Evolutionary conservation across 2,888 invertebrate genomes (phyloP), one percentile per base, ranked within the genome.

Genomic region (Eupithecia exiguata): DNA sequence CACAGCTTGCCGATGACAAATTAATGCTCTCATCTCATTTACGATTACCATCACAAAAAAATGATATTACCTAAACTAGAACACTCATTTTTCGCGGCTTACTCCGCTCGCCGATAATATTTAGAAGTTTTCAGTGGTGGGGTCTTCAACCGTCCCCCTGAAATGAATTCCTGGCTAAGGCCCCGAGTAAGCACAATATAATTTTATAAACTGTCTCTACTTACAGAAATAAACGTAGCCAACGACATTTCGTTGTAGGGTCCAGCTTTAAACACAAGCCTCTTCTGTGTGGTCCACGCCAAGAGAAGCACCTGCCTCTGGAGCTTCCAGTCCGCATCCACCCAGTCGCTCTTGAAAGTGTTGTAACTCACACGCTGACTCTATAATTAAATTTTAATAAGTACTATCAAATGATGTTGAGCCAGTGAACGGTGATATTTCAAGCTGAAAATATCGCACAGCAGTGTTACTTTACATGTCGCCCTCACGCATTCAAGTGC

Each of bases 191-290:
- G 21, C 10, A 21, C 9, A 21, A 58, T 25, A 58, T 58, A 25
- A 58, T 25, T 58, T 25, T 5, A 25, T 2, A 58, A 25, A 5
- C 12, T 58, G n/a, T 21, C 21, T 25, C 25, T 58, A 58, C 88
- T 84, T 82, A 91, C 92, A 75, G 80, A 79, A 38, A 91, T 81
- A 76, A 91, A 92, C 5, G 91, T 91, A 2, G 82, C 63, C 0
- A 92, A 82, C 0, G 91, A 87, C 88, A 92, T 91, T 74, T 89
- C 84, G 74, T 88, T 88, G 74, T 88, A 91, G 2, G 91, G 90
- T 7, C 92, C 92, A 6, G 91, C 91, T 74, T 70, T 87, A 76
- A 92, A 91, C 2, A 83, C 79, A 12, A 92, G 75, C 7, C 80
- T 85, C 70, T 87, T 87, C 0, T 68, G 80, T 3, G 87, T 89